Percentiles rank a stretch among this genome's conserved stretches.
Conservation (phyloP, 1,140 invertebrate species). For the Stenopsyche tienmushanensis region DNA sequence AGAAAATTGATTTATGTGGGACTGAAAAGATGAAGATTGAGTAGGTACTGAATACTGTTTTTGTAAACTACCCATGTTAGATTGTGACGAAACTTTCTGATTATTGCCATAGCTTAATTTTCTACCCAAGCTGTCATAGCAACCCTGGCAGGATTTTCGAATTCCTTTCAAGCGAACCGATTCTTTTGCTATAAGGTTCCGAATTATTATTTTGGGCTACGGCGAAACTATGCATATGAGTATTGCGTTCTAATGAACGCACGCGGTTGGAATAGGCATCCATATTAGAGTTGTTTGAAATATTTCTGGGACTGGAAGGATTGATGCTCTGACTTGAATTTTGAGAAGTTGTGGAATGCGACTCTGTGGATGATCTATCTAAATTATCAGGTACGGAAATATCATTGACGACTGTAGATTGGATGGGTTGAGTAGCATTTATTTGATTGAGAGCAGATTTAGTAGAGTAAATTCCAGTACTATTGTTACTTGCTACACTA, state of each 20-base stretch:
- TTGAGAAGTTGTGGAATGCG: constrained; percentile 37
- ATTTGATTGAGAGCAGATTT: constrained; percentile 25
- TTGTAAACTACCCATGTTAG: constrained; percentile 47
- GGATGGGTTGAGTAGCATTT: not conserved
- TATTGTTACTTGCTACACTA: constrained; percentile 38
- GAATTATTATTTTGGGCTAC: constrained; percentile 22
- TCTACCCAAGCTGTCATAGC: constrained; percentile 44
- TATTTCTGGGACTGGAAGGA: constrained; percentile 35
- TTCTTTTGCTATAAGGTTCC: constrained; percentile 44
- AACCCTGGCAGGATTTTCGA: constrained; percentile 46
- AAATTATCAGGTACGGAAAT: constrained; percentile 15
- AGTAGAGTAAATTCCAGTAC: constrained; percentile 28
- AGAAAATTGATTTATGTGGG: constrained; percentile 18
- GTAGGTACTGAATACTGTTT: constrained; percentile 52
- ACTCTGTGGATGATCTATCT: constrained; percentile 28
- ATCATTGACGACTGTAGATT: constrained; percentile 1
- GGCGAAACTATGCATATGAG: constrained; percentile 40
- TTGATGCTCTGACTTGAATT: constrained; percentile 39
- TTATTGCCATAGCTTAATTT: constrained; percentile 45
- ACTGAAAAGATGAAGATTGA: constrained; percentile 31
- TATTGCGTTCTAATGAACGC: constrained; percentile 49
- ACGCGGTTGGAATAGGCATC: constrained; percentile 49
- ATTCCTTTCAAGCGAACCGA: constrained; percentile 57
- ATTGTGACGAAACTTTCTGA: constrained; percentile 47
- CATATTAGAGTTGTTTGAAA: constrained; percentile 26